Conservation (phyloP, 1,140 invertebrate species). For the Tetranychus cinnabarinus region DNA sequence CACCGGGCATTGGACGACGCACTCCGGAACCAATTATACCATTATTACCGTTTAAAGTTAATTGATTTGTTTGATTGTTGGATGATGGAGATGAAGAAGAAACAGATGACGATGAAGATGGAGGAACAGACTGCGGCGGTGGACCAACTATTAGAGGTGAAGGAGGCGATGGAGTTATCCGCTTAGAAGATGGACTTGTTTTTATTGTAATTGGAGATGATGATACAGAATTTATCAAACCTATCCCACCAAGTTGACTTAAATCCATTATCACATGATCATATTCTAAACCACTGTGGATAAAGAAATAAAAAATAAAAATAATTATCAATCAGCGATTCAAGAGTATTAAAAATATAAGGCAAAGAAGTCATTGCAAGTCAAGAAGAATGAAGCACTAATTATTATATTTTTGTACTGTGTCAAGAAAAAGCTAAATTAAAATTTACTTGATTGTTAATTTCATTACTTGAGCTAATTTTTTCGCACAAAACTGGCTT, state of each 20-base stretch:
- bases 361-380: too few species aligned
- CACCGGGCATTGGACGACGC: neutral
- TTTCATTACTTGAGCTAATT: neutral
- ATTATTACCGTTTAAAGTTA: neutral
- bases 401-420: too few species aligned
- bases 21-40: neutral
- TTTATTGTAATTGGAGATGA: neutral
- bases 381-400: too few species aligned
- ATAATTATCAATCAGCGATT: neutral
- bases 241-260: constrained; percentile 38
- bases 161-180: too few species aligned
- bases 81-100: neutral
- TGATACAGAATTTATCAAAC: neutral
- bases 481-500: neutral
- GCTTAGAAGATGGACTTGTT: too few species aligned
- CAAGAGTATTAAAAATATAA: neutral
- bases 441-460: neutral
- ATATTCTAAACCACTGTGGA: constrained; percentile 61
- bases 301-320: constrained; percentile 3
- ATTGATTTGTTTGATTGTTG: neutral
- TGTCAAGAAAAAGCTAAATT: too few species aligned
- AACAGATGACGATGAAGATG: neutral
- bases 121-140: neutral
- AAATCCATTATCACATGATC: constrained; percentile 73
- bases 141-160: neutral